These are phyloP conservation scores for Tipula unca DNA, from an alignment of 2,888 invertebrate genomes.

Conservation along the genomic window DNA sequence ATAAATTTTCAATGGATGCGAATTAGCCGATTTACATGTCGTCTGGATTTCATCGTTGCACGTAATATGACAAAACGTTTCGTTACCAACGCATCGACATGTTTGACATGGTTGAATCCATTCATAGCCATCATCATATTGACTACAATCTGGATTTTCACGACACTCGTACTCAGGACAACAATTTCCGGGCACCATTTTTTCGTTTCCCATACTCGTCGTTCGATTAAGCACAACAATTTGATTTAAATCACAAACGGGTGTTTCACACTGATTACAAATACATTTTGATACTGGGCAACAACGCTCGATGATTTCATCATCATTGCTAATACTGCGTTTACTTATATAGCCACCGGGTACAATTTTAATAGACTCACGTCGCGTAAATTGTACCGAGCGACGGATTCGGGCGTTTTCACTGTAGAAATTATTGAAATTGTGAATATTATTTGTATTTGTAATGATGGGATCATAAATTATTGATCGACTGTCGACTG, in stretches of 20 bases:
- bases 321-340: slow-evolving; percentile 22
- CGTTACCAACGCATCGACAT: slow-evolving; percentile 31
- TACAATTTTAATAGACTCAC: slow-evolving; percentile 29
- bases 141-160: slow-evolving; percentile 28
- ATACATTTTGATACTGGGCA: slow-evolving; percentile 30
- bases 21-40: background rate
- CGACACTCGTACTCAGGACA: slow-evolving; percentile 43
- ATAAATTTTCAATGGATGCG: background rate
- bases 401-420: slow-evolving; percentile 20
- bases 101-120: slow-evolving; percentile 30
- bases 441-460: background rate
- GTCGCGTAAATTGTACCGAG: slow-evolving; percentile 26
- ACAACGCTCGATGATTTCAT: slow-evolving; percentile 27
- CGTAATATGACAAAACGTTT: slow-evolving; percentile 27
- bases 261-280: slow-evolving; percentile 28
- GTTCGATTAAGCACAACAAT: slow-evolving; percentile 9
- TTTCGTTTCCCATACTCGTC: slow-evolving; percentile 25
- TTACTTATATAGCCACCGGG: slow-evolving; percentile 30
- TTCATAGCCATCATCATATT: slow-evolving; percentile 17
- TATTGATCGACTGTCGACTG: slow-evolving; percentile 27
- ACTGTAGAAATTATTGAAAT: background rate
- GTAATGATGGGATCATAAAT: slow-evolving; percentile 16
- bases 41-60: background rate
- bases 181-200: slow-evolving; percentile 39
- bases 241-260: slow-evolving; percentile 27